Evolutionary conservation across 30 jellyfish, hydroid and myxozoan species (phyloP), one percentile per base, ranked within the genome.

Genomic region (Calvadosia cruxmelitensis): DNA sequence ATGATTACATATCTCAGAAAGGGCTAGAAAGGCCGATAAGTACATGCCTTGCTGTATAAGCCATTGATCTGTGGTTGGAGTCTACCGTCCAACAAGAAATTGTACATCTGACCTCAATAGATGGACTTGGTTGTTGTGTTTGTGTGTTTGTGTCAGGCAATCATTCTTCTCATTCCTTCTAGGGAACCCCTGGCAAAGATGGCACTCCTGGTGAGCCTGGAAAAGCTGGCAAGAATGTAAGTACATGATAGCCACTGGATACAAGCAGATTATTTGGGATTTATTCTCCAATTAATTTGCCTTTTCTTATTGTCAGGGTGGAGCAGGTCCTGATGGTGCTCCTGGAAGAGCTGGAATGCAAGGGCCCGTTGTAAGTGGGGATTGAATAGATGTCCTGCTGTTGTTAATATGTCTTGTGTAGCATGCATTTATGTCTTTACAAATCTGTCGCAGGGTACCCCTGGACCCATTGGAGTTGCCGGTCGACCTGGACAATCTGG

Each of bases 371-470:
- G 57, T 28, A 24, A 28, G 50, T 71, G 23, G n/a, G 50, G 24
- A 5, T 2, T 1, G 33, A 20, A 1, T 29, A 2, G 3, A 1
- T 64, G 15, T 5, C 10, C 20, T 20, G 57, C 20, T 5, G 20
- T 42, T 20, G 57, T 42, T 5, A 5, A 42, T 42, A 5, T 20
- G 20, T 5, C 20, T 42, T 5, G 20, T 42, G 57, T 5, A 42
- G 20, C 10, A 10, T 10, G 57, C 20, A 10, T n/a, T n/a, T n/a
- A n/a, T n/a, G n/a, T n/a, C n/a, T n/a, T n/a, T n/a, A n/a, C n/a
- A n/a, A n/a, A n/a, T n/a, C n/a, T n/a, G n/a, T n/a, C n/a, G n/a
- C 52, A 71, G 81, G 81, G 81, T 50, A 69, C 65, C 25, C 49
- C 65, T 52, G 81, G 81, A 1, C 33, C 28, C 42, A 63, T 77